Evolutionary conservation across 2,888 invertebrate genomes (phyloP).

Genomic region (Plagodis pulveraria): DNA sequence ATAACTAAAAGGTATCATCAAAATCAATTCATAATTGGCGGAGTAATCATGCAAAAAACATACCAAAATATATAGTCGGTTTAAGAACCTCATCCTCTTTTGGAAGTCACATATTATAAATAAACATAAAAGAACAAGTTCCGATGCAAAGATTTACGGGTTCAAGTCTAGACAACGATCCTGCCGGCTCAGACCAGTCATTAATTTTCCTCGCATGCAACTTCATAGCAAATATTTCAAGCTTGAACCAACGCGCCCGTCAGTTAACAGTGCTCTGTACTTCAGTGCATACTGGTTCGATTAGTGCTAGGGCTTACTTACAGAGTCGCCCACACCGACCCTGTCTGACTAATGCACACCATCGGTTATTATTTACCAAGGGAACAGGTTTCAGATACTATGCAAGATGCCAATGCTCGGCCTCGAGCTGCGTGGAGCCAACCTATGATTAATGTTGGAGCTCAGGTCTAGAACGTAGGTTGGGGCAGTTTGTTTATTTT

Average conservation of each 20-base stretch:
- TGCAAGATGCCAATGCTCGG: slow-evolving; percentile 37
- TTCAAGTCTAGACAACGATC: background rate
- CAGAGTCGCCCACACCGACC: slow-evolving; percentile 43
- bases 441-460: slow-evolving; percentile 22
- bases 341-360: slow-evolving; percentile 74
- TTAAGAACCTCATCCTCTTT: too few species aligned
- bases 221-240: background rate
- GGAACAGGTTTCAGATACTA: slow-evolving; percentile 43
- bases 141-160: too few species aligned
- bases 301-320: slow-evolving; percentile 36
- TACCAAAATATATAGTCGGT: too few species aligned
- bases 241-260: background rate
- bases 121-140: too few species aligned
- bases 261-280: background rate
- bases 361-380: slow-evolving; percentile 68
- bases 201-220: background rate
- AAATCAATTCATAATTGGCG: too few species aligned
- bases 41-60: too few species aligned
- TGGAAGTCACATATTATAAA: too few species aligned
- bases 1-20: too few species aligned
- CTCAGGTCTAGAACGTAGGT: slow-evolving; percentile 6
- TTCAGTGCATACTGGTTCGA: slow-evolving; percentile 8
- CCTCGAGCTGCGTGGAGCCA: slow-evolving; percentile 25
- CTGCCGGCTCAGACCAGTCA: background rate
- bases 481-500: slow-evolving; percentile 10